Conservation (phyloP, 2,888 invertebrate species). For the Ethmia dodecea region DNA sequence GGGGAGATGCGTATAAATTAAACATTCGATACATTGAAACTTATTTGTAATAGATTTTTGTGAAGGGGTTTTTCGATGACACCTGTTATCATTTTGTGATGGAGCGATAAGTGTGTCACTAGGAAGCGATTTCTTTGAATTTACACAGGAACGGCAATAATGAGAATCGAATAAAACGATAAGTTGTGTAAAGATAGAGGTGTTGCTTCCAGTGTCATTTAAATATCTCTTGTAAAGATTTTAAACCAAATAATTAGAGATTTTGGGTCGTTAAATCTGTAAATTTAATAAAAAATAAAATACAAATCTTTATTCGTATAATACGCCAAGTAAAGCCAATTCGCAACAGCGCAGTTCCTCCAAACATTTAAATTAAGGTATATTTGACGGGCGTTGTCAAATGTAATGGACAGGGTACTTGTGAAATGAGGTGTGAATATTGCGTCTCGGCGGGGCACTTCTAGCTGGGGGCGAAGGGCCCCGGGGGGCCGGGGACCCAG, state of each 20-base stretch:
- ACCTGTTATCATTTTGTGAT: slow-evolving; percentile 43
- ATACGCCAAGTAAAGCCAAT: slow-evolving; percentile 33
- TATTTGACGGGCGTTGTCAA: slow-evolving; percentile 29
- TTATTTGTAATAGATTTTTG: slow-evolving; percentile 56
- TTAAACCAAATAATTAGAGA: too few relatives aligned
- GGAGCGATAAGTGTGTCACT: too few relatives aligned
- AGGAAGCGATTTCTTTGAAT: too few relatives aligned
- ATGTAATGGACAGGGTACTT: slow-evolving; percentile 49
- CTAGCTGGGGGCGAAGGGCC: slow-evolving; percentile 33
- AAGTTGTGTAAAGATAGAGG: too few relatives aligned
- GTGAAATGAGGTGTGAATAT: slow-evolving; percentile 78
- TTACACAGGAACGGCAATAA: too few relatives aligned
- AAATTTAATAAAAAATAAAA: too few relatives aligned
- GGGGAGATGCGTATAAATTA: slow-evolving; percentile 56
- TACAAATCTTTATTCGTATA: too few relatives aligned
- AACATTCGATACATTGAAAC: slow-evolving; percentile 70
- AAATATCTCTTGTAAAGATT: too few relatives aligned
- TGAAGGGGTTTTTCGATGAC: slow-evolving; percentile 34
- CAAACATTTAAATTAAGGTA: slow-evolving; percentile 43
- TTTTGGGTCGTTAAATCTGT: too few relatives aligned
- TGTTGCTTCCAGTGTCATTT: too few relatives aligned
- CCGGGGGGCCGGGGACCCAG: slow-evolving; percentile 46
- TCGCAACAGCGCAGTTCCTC: slow-evolving; percentile 23
- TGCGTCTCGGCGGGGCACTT: slow-evolving; percentile 59
- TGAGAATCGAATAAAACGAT: too few relatives aligned